These are phyloP conservation scores for Anodontia alba DNA, from an alignment of 2,888 invertebrate species.

Conservation along the genomic window DNA sequence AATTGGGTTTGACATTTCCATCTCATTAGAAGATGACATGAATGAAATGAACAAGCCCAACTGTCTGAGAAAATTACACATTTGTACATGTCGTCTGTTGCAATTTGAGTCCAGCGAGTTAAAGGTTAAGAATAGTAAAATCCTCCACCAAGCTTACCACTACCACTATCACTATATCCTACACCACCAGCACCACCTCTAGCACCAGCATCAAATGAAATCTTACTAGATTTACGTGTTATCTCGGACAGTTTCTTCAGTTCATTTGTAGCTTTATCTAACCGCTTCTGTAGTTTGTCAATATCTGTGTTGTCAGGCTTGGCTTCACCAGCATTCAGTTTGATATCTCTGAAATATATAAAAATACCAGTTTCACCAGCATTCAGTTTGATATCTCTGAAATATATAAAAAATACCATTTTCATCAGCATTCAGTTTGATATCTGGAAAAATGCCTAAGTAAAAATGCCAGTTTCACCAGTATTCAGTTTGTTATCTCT, in stretches of 20 bases:
- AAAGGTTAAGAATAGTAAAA: too few relatives aligned
- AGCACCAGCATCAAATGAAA: neutral
- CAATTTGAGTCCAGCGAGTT: too few relatives aligned
- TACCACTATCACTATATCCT: neutral
- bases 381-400: slow-evolving; percentile 45
- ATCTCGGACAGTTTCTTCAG: slow-evolving; percentile 48
- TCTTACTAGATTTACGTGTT: neutral
- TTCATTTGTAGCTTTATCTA: slow-evolving; percentile 64
- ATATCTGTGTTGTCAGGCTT: slow-evolving; percentile 35
- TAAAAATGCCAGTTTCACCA: neutral
- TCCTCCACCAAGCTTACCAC: slow-evolving; percentile 12
- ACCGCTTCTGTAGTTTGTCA: slow-evolving; percentile 51
- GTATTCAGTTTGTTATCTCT: slow-evolving; percentile 41
- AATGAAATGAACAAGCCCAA: too few relatives aligned
- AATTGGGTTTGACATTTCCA: too few relatives aligned
- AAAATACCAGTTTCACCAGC: slow-evolving; percentile 10
- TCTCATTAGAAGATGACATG: too few relatives aligned
- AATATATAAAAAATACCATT: too few relatives aligned
- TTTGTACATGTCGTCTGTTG: too few relatives aligned
- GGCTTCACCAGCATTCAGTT: slow-evolving; percentile 30
- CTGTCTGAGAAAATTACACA: too few relatives aligned
- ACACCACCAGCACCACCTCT: neutral
- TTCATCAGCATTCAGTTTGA: slow-evolving; percentile 36
- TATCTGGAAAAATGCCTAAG: slow-evolving; percentile 36
- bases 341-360: slow-evolving; percentile 40